phyloP scores from a whole-genome alignment of 2,113 vertebrate species.

The Silurus meridionalis region DNA sequence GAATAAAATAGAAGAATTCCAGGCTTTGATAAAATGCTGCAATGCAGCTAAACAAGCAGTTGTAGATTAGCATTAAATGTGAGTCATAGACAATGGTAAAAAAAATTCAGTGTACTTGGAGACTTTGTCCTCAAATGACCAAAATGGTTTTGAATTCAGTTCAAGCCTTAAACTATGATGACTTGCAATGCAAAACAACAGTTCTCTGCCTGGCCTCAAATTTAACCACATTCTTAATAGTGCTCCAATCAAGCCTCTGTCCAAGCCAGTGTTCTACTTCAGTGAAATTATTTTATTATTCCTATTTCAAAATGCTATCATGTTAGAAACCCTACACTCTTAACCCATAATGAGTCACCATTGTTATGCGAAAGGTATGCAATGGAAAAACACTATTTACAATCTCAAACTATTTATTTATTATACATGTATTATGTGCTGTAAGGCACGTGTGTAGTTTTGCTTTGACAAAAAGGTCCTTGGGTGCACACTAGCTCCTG shows the following conservation, averaged over 20 bases:
- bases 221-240: slow-evolving; percentile 62
- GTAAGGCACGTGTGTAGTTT: not conserved
- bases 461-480: not conserved
- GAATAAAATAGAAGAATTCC: slow-evolving; percentile 40
- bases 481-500: not conserved
- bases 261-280: slow-evolving; percentile 58
- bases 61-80: slow-evolving; percentile 40
- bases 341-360: slow-evolving; percentile 30
- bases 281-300: slow-evolving; percentile 51
- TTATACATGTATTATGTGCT: not conserved
- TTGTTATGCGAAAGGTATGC: slow-evolving; percentile 33
- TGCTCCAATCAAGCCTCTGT: slow-evolving; percentile 58
- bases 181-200: slow-evolving; percentile 64
- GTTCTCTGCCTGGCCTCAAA: slow-evolving; percentile 60
- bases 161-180: slow-evolving; percentile 52
- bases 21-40: slow-evolving; percentile 42
- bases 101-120: slow-evolving; percentile 56
- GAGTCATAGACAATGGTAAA: slow-evolving; percentile 53
- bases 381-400: slow-evolving; percentile 23
- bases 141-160: slow-evolving; percentile 41
- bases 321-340: slow-evolving; percentile 31
- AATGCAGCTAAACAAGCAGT: slow-evolving; percentile 40
- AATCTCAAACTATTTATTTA: not conserved
- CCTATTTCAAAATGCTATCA: slow-evolving; percentile 61
- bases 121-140: slow-evolving; percentile 66